Conservation (phyloP, 2,113 vertebrate species). For the Nematolebias whitei region DNA sequence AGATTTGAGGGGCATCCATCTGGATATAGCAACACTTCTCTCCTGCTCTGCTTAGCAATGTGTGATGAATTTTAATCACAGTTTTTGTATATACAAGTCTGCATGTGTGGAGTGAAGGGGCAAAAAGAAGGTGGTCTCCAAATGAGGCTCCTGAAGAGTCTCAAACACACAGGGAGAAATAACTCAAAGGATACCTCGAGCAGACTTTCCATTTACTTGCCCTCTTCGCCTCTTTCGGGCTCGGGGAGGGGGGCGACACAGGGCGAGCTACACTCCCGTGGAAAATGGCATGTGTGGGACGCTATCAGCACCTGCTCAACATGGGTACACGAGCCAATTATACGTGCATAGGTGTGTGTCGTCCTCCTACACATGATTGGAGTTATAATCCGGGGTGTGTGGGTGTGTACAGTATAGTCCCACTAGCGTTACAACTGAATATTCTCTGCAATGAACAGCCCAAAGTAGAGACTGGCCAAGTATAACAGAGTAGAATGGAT, state of each 20-base stretch:
- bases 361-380: conserved; percentile 58
- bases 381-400: conserved; percentile 33
- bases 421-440: conserved; percentile 31
- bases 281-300: conserved; percentile 47
- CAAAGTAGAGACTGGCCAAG: conserved; percentile 43
- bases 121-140: conserved; percentile 23
- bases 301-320: conserved; percentile 63
- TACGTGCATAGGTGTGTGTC: conserved; percentile 54
- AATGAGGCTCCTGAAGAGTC: conserved; percentile 57
- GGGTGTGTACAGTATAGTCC: conserved; percentile 45
- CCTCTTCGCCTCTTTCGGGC: conserved; percentile 33
- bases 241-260: neutral
- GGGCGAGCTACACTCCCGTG: conserved; percentile 32
- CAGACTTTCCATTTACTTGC: conserved; percentile 55
- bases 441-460: conserved; percentile 58
- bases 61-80: conserved; percentile 76
- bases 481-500: conserved; percentile 50
- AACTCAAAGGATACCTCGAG: conserved; percentile 61
- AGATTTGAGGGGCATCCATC: conserved; percentile 75
- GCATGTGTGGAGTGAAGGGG: conserved; percentile 9
- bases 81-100: conserved; percentile 63
- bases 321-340: conserved; percentile 69
- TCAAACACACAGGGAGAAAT: conserved; percentile 55
- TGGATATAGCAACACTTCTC: conserved; percentile 54
- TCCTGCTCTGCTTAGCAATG: conserved; percentile 64